phyloP scores from a whole-genome alignment of 2,113 vertebrate species.

The Benitochromis conjunctus region DNA sequence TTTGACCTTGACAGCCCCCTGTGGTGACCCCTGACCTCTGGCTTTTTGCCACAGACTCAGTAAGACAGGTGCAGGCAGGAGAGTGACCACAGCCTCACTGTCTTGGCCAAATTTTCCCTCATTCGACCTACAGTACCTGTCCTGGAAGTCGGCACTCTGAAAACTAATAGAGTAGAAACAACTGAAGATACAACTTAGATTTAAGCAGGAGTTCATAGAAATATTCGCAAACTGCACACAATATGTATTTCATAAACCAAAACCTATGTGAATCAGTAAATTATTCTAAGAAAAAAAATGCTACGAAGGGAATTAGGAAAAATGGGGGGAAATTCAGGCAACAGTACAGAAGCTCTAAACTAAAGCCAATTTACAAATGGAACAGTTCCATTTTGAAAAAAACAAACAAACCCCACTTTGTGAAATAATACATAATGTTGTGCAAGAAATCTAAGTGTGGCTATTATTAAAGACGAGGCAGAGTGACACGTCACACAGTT shows the following conservation, averaged over 20 bases:
- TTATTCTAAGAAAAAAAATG: not conserved
- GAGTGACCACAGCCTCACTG: conserved; percentile 59
- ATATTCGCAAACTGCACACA: not conserved
- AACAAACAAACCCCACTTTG: conserved; percentile 47
- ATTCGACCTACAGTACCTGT: conserved; percentile 43
- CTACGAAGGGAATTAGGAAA: not conserved
- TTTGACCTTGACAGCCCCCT: conserved; percentile 70
- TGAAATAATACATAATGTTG: conserved; percentile 72
- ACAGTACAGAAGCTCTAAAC: not conserved
- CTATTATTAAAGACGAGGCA: conserved; percentile 48
- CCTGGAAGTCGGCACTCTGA: conserved; percentile 19
- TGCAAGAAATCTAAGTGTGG: conserved; percentile 53
- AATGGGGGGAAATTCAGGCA: not conserved
- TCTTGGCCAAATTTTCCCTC: conserved; percentile 31
- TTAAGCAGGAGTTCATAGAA: not conserved
- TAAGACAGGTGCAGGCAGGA: conserved; percentile 64
- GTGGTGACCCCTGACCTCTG: conserved; percentile 69
- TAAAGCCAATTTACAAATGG: conserved; percentile 65
- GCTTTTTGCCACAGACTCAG: conserved; percentile 60
- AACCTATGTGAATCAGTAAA: not conserved
- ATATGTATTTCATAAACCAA: not conserved
- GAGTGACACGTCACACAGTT: conserved; percentile 82
- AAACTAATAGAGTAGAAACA: not conserved
- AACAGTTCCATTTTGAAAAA: conserved; percentile 68
- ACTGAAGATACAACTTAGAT: not conserved